Base-by-base conservation (phyloP, 1,140 invertebrate species). In the Monomorium pharaonis region DNA sequence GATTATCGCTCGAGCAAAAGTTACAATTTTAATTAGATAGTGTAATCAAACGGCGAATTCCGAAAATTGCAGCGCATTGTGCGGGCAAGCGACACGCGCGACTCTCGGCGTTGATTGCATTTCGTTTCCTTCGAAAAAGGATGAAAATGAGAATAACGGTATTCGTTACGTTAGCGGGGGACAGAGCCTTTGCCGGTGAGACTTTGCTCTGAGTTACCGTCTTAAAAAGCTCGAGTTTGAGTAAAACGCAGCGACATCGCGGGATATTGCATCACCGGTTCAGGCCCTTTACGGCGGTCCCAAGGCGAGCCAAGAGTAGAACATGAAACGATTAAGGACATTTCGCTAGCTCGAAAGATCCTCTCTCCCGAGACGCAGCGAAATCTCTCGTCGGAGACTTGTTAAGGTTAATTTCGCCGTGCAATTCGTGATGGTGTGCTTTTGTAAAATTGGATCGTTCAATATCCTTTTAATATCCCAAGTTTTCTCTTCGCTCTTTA, bases 211-310 rank as follows among this genome's bases (percentile, higher is more conserved):
- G 37, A 83, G 54, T 84, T 74, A 75, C 18, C 42, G 27, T 76
- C 72, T 85, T 80, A 85, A 56, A 85, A 85, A 80, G 75, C 37
- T 7, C 78, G 44, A 69, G 24, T 65, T 27, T 49, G n/a, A 69
- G 21, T 63, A 80, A 65, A 85, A 60, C 30, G 62, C 37, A 69
- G 51, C 33, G 75, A 85, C 62, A 9, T 80, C 37, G 75, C 21
- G 49, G 75, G 49, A 78, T 85, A 85, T 85, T 80, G 84, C 74
- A 80, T 85, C 75, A 67, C 84, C 49, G 69, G 44, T 47, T 65
- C 70, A 47, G 74, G 60, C 49, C 74, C 74, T 85, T 85, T 63
- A 42, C 60, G 24, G 12, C 75, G 47, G 30, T 56, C 69, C 51
- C 69, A 37, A 37, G n/a, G 42, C 67, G 80, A 84, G 58, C 37